Evolutionary conservation across 2,888 invertebrate species (phyloP), one percentile per base, ranked within the genome.

Genomic region (Girardia tigrina): DNA sequence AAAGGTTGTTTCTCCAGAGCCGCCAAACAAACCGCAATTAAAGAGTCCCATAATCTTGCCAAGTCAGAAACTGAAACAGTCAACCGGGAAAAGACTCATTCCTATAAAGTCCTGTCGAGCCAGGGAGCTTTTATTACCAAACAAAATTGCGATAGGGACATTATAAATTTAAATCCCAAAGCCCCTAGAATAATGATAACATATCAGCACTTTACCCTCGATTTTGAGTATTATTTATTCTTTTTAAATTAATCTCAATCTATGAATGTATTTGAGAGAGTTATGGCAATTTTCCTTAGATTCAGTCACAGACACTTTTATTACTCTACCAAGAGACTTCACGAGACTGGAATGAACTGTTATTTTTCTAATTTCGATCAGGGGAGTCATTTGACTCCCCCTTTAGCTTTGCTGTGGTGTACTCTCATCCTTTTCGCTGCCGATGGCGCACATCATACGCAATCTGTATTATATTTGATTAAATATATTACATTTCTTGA

Each of bases 301-400:
- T 4, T 4, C 56, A 56, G 56, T 56, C 56, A 56, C 56, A n/a
- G n/a, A 12, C n/a, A 56, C 56, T 56, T 56, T 56, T 36, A 4
- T 56, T 56, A 56, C 56, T 56, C 56, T 56, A 20, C 23, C 23
- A 56, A 56, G n/a, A 20, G 56, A n/a, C 56, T 4, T 12, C n/a
- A 56, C n/a, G 6, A 56, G 8, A 56, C 56, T 36, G 8, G n/a
- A 56, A 56, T 12, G n/a, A n/a, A 6, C 56, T 16, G 56, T 2
- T 56, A 56, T 56, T 56, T 56, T 56, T 56, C 56, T 56, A 56
- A 12, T 56, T 56, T 56, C 56, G 56, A n/a, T n/a, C 4, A 56
- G 6, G 56, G 56, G 56, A 56, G n/a, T 56, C 56, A 56, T 56
- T 56, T 56, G 56, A 56, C 23, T 56, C n/a, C 56, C 56, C 23